Base-by-base conservation (phyloP, 2,113 vertebrate species). In the Callocephalon fimbriatum region DNA sequence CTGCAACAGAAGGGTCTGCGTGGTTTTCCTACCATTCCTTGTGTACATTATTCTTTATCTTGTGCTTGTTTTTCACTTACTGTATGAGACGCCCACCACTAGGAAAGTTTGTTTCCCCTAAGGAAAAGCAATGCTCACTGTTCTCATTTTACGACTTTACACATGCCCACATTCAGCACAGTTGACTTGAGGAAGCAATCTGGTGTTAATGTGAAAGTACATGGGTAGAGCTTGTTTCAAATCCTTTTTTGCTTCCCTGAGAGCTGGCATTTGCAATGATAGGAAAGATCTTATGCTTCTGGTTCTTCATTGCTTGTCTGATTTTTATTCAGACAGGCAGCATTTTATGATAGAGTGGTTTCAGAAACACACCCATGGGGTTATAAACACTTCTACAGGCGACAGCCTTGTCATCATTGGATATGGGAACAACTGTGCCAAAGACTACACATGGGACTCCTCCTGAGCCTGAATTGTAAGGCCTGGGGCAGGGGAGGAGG, bases 1-100 rank as follows among this genome's bases (percentile, higher is more conserved):
- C 35, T 65, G 72, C 0, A 0, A 31, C 15, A 56, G 32, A 50
- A 78, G 5, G 8, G 15, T 63, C 37, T 22, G 4, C 1, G 0
- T 21, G 40, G 23, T 73, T 90, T 76, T 73, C 58, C 74, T 84
- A 53, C 26, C n/a, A 53, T 29, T 67, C 61, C 47, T 72, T 72
- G 67, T 29, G 35, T 14, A 35, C 3, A 3, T 50, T 68, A 12
- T 44, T 37, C n/a, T 79, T 82, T 86, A 31, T 15, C 16, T 37
- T 74, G 16, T 27, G 32, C 20, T 77, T 80, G 25, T 12, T 78
- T 44, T 84, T 88, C 62, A 53, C n/a, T 68, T 90, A 35, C 44
- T 75, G 25, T 32, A 19, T 15, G 32, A 92, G 37, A 62, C 29
- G 42, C 20, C 15, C 40, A 66, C 20, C 20, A 18, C 22, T 26